Conservation (phyloP, 2,888 invertebrate genomes). For the Tineola bisselliella region DNA sequence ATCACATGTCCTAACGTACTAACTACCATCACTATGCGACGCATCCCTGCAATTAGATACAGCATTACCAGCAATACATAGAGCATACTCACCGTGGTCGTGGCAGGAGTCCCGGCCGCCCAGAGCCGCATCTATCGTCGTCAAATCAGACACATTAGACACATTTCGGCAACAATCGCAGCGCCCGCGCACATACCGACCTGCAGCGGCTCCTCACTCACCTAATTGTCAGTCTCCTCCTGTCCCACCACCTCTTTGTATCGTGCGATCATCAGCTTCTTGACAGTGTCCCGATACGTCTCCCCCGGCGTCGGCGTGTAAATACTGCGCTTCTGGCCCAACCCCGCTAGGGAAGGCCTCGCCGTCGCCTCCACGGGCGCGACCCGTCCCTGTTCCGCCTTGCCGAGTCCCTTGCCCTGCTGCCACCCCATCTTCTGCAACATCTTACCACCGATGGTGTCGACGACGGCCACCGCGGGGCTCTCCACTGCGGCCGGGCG, state of each 20-base stretch:
- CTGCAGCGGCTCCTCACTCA: constrained; percentile 29
- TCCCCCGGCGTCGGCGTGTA: constrained; percentile 84
- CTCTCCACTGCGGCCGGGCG: constrained; percentile 66
- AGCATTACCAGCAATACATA: not conserved
- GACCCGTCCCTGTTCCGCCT: constrained; percentile 90
- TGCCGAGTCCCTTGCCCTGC: constrained; percentile 95
- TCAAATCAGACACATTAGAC: constrained; percentile 37
- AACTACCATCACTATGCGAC: no score
- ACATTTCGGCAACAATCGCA: not conserved
- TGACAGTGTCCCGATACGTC: constrained; percentile 89
- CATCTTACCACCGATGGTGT: constrained; percentile 94
- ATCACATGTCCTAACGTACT: no score
- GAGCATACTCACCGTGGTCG: constrained; percentile 13
- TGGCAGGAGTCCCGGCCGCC: constrained; percentile 21
- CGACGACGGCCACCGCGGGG: constrained; percentile 76
- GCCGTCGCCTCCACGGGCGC: constrained; percentile 87
- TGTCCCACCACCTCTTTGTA: constrained; percentile 82
- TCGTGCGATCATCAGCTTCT: constrained; percentile 88
- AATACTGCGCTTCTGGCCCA: constrained; percentile 84
- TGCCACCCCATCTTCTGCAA: constrained; percentile 99
- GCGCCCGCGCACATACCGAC: not conserved
- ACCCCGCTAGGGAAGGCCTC: constrained; percentile 79
- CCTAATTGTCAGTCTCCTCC: constrained; percentile 46
- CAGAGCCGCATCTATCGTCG: constrained; percentile 49
- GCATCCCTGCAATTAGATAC: no score